Base-by-base conservation (phyloP, 1,140 invertebrate species). In the Calycopis cecrops region DNA sequence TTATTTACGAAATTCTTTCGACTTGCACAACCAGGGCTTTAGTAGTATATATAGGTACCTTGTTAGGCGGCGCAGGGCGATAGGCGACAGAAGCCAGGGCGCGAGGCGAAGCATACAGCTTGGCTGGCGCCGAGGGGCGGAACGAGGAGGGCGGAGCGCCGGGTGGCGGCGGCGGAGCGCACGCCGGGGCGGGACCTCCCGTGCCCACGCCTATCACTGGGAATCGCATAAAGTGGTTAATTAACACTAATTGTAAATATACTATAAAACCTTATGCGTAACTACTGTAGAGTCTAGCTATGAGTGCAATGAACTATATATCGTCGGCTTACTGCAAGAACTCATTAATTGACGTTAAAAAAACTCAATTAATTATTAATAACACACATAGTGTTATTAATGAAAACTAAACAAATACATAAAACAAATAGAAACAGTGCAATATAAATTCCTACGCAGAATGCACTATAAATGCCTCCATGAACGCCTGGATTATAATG, bases 81-180 rank as follows among this genome's bases (percentile, higher is more conserved):
- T 94, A 96, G 3, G 93, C 95, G 12, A 96, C 93, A 18, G 91
- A 91, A 67, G 93, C 94, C 63, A 95, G 90, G 73, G 95, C 95
- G 70, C 95, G 92, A 8, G 96, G 95, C 35, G 94, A 94, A 7
- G 95, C 96, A 81, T 97, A 97, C 35, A 97, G 85, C 74, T 97
- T 97, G 52, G 95, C 95, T 86, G 90, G 93, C 62, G 94, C 92
- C 37, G 92, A 90, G 0, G 96, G 96, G 60, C 93, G 92, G 85
- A 97, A 97, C 65, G 94, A 95, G 9, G 95, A 96, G 88, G 95
- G 93, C 64, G 72, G 88, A 37, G 83, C 64, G 11, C 92, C 92
- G 0, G 83, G 65, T 48, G 44, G 92, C 91, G 9, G 69, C 89
- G 94, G 93, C 70, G 71, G 88, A 17, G 83, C 62, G 9, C 91